Evolutionary conservation across 1,140 invertebrate species (phyloP), one percentile per base, ranked within the genome.

Genomic region (Portunus trituberculatus): DNA sequence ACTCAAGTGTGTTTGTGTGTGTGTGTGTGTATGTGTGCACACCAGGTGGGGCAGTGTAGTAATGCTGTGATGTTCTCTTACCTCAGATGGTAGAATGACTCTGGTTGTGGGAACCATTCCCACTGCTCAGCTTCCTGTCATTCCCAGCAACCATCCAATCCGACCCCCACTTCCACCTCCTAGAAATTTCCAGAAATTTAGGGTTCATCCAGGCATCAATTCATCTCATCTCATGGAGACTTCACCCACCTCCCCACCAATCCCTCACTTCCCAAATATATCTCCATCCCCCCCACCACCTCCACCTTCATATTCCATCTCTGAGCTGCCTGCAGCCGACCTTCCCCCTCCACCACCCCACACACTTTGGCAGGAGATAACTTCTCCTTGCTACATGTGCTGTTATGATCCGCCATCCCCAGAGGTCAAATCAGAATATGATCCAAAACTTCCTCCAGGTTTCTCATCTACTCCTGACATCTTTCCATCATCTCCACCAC

Each of bases 71-170:
- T 94, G 59, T 95, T 94, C 86, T 94, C 93, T 92, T 46, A 92
- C 87, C 93, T 28, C 95, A 96, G 95, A 94, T 96, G 95, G 93
- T 96, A 96, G 95, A 92, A 96, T 96, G 95, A 88, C 93, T 52
- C 92, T 59, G 87, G 91, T 91, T 93, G 94, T 52, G 28, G 92
- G 82, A 93, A 89, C 86, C 93, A 32, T 39, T 59, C 84, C 91
- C 88, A 28, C 86, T 90, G 91, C 82, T n/a, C 87, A 83, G 39
- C 52, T 76, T 32, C 86, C 82, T 28, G 52, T 76, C 48, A 12
- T 82, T 31, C 89, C 88, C 59, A 59, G 89, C 31, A 25, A 25
- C 59, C 48, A 45, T n/a, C 92, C 67, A 4, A 10, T 46, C 45
- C 20, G 4, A 87, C 87, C 92, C 83, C 39, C 91, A 93, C 25